Evolutionary conservation across 1,140 invertebrate species (phyloP), one percentile per base, ranked within the genome.

Genomic region (Cydia splendana): DNA sequence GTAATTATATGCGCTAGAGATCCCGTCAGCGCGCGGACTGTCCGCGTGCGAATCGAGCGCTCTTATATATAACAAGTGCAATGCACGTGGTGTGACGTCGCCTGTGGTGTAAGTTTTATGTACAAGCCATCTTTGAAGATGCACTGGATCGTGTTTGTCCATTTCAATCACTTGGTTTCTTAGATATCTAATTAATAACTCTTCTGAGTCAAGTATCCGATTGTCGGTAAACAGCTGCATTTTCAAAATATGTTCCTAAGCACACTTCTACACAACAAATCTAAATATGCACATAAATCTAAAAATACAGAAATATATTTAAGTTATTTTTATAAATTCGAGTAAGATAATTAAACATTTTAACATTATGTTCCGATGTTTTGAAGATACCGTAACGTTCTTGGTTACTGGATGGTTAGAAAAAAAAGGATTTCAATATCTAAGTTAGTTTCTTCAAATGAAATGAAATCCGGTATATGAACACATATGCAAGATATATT

Each of bases 11-110:
- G 57, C 57, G 57, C 20, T 62, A 62, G 57, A 62, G 57, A 24
- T 24, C 57, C 57, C 57, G 57, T 9, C 20, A 12, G 57, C 18
- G 57, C 57, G 57, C 10, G 10, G 0, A 62, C 57, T 62, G 57
- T 62, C 57, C 57, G 57, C 20, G 15, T n/a, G 57, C 18, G 57
- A 24, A 12, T 10, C 7, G 20, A 24, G 57, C 57, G 57, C 20
- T 62, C 57, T 20, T 62, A 62, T 62, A 62, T 62, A 62, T 62
- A 62, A 62, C 57, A 20, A 62, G 57, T 62, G 57, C 57, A 62
- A 24, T 62, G 18, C 57, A 62, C 53, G 53, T 57, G 57, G 57
- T 62, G 57, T 62, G 57, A 12, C 57, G 57, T 24, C 57, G 9
- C 57, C n/a, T 7, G 20, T 62, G 57, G 57, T 62, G 57, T 20